A percentile compares a stretch with the other conserved stretches of the same genome.
These are phyloP conservation scores for Atta texana DNA, from an alignment of 1,140 invertebrate genomes.

Conservation along the genomic window DNA sequence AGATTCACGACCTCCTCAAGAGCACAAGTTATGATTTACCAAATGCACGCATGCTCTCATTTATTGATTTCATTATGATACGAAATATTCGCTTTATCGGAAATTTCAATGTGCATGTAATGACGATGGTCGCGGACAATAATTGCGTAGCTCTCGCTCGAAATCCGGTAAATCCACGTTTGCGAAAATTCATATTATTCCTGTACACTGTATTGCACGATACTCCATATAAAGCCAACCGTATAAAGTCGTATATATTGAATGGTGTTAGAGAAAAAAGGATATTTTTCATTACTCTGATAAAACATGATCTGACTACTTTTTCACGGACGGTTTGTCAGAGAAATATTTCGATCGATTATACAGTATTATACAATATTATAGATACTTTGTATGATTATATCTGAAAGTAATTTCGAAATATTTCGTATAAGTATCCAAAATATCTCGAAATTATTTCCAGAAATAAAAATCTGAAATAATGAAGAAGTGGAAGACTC, in stretches of 20 bases:
- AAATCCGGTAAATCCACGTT: constrained; percentile 25
- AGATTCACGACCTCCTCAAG: constrained; percentile 14
- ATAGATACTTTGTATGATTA: background rate
- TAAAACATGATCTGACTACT: background rate
- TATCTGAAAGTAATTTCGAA: too few relatives aligned
- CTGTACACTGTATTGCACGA: background rate
- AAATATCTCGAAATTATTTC: background rate
- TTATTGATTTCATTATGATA: constrained; percentile 60
- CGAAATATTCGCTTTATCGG: constrained; percentile 24
- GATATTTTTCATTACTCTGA: background rate
- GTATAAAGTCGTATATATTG: background rate
- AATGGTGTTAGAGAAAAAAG: background rate
- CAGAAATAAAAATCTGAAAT: background rate
- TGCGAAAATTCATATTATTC: constrained; percentile 38
- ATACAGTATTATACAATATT: background rate
- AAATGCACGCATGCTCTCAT: constrained; percentile 41
- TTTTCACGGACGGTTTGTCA: constrained; percentile 12
- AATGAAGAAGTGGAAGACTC: background rate
- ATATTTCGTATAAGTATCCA: too few relatives aligned
- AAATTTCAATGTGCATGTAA: constrained; percentile 23
- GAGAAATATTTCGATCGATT: background rate
- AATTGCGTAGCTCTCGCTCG: constrained; percentile 28
- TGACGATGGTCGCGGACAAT: constrained; percentile 35
- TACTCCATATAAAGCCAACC: background rate
- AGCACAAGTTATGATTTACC: constrained; percentile 5